Conservation (phyloP, 1,140 invertebrate genomes). For the Araneus ventricosus region DNA sequence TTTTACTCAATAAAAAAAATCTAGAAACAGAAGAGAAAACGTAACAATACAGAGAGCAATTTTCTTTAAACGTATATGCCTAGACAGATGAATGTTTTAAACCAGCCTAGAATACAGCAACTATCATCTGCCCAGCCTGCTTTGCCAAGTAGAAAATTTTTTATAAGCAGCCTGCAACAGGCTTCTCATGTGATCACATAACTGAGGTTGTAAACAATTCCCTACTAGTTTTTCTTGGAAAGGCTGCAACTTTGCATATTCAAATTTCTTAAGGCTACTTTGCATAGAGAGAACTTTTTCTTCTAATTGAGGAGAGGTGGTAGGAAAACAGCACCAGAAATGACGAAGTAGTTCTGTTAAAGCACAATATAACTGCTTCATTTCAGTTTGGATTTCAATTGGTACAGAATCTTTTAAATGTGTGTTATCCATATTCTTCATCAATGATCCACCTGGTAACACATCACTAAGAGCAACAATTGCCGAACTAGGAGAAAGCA, state of each 20-base stretch:
- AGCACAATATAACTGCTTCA: constrained; percentile 90
- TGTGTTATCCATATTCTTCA: constrained; percentile 89
- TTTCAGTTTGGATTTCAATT: constrained; percentile 89
- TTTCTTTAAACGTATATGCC: background rate
- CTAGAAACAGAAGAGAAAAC: background rate
- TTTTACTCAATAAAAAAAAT: background rate
- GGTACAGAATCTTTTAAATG: constrained; percentile 91
- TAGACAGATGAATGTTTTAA: background rate
- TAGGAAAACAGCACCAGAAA: constrained; percentile 97
- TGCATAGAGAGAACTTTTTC: constrained; percentile 91
- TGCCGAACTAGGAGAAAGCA: constrained; percentile 81
- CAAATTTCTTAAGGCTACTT: constrained; percentile 91
- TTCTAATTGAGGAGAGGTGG: constrained; percentile 87
- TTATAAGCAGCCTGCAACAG: constrained; percentile 89
- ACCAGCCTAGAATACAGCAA: background rate
- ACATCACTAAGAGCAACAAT: constrained; percentile 92
- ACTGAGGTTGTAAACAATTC: constrained; percentile 80
- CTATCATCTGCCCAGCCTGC: constrained; percentile 64
- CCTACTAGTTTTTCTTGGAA: constrained; percentile 80
- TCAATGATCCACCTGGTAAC: constrained; percentile 93
- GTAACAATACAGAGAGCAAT: background rate
- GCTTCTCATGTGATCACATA: constrained; percentile 93
- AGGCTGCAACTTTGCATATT: constrained; percentile 89
- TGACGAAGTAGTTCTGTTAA: constrained; percentile 93
- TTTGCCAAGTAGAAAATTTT: constrained; percentile 91